Evolutionary conservation across 2,113 vertebrate species (phyloP), one percentile per base, ranked within the genome.

Genomic region (Ammodytes dubius): DNA sequence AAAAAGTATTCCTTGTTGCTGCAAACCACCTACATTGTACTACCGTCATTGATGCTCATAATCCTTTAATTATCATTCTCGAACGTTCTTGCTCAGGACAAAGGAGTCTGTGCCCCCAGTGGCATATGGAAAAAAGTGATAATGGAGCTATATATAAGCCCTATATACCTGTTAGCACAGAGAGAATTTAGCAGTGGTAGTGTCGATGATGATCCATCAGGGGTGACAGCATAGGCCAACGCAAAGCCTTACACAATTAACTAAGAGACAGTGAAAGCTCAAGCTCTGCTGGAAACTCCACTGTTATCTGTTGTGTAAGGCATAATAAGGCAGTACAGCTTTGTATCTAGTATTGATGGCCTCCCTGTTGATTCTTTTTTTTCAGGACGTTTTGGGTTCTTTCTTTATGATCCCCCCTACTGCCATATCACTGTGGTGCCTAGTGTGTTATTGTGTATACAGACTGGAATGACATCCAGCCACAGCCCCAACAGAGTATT

Each of bases 181-280:
- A 71, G 5, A 66, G 47, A 70, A 14, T 69, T 45, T 57, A 80
- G 65, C 58, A 37, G 40, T 52, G 50, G 37, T 46, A 15, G 10
- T 60, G 40, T 43, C 53, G 19, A 45, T 74, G 39, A 81, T 66
- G 67, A 78, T 53, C 67, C 47, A 59, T 53, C 9, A 49, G 57
- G 65, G 56, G 43, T 47, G 49, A 65, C 35, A 45, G 56, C 81
- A 52, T 14, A 76, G 58, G 43, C 59, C 45, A 19, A 49, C 49
- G 35, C 6, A 58, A 46, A 65, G 43, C 37, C 37, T n/a, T 58
- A 40, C 27, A 37, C n/a, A 60, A 65, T 70, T n/a, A 47, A 53
- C 27, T 39, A 15, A 7, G 27, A 54, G 46, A 45, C 13, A 63
- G 15, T 52, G 64, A 40, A 58, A 53, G n/a, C 27, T 78, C 6